A percentile compares a stretch with the other conserved stretches of the same genome.
Conservation (phyloP, 2,113 vertebrate species). For the Heterotilapia buettikoferi region DNA sequence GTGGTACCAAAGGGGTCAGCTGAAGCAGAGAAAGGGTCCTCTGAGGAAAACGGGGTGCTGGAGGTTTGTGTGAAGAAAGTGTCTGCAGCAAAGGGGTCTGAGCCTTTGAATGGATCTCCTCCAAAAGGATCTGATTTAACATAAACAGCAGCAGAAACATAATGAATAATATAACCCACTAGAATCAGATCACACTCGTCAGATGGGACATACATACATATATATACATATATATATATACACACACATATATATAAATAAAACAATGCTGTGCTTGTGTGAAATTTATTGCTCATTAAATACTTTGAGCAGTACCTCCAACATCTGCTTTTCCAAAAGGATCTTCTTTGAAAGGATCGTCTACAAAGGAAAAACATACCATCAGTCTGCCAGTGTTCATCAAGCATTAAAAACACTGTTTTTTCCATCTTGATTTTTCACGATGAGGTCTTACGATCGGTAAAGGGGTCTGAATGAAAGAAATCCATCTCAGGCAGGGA, state of each 20-base stretch:
- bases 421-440: not conserved
- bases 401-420: not conserved
- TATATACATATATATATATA: too few relatives aligned
- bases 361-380: slow-evolving; percentile 61
- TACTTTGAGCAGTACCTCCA: slow-evolving; percentile 61
- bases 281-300: not conserved
- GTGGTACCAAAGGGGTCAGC: slow-evolving; percentile 62
- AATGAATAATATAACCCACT: not conserved
- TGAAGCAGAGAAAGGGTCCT: slow-evolving; percentile 73
- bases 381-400: not conserved
- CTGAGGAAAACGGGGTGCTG: slow-evolving; percentile 72
- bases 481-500: slow-evolving; percentile 82
- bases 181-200: not conserved
- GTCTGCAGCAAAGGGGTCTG: slow-evolving; percentile 94
- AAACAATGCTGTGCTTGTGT: not conserved
- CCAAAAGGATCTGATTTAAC: slow-evolving; percentile 85
- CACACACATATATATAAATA: not conserved
- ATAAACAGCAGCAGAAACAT: not conserved
- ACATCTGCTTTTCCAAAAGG: slow-evolving; percentile 87
- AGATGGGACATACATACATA: not conserved
- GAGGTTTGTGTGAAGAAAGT: slow-evolving; percentile 85
- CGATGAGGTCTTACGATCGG: slow-evolving; percentile 81
- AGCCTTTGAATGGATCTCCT: slow-evolving; percentile 94
- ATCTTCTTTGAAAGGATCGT: slow-evolving; percentile 95
- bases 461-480: slow-evolving; percentile 93